Base-by-base conservation (phyloP, 2,888 invertebrate genomes). In the Acanthococcus lagerstroemiae region DNA sequence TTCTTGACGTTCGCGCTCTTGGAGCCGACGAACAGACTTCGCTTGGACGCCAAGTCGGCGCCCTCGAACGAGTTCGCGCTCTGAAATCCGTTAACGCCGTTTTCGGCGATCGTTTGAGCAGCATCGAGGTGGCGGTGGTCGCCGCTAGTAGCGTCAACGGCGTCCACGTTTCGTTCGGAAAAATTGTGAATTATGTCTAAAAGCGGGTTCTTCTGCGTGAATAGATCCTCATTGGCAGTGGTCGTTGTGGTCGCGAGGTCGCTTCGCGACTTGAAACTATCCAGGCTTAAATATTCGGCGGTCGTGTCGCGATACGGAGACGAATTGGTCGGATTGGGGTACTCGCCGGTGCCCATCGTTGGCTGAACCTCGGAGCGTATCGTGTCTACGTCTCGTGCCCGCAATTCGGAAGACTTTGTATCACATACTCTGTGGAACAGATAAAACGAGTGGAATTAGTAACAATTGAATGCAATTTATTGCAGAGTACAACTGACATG, bases 161-260 rank as follows among this genome's bases (percentile, higher is more conserved):
- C n/a, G n/a, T n/a, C n/a, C n/a, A n/a, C n/a, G n/a, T n/a, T n/a
- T n/a, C n/a, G n/a, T 30, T 52, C 61, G 15, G 61, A 61, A 17
- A 50, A 61, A 30, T 50, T 61, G 19, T 61, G 61, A 9, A 61
- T 48, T 6, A 61, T 61, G 19, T 37, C 24, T 15, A 54, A 24
- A 19, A 54, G 26, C 4, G 30, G 19, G 52, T 61, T 61, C 19
- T 52, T 48, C 7, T 52, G 37, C 7, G 30, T 12, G 4, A 15
- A 12, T 15, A 45, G 19, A 19, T n/a, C 25, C 19, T 60, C 26
- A 21, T 26, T 37, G 37, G n/a, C n/a, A n/a, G 37, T n/a, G 12
- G n/a, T n/a, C 12, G 12, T 37, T 9, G 37, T 37, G 12, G 12
- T n/a, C n/a, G 12, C n/a, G n/a, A n/a, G 37, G 12, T 37, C 37